Conservation (phyloP, 1,140 invertebrate genomes). For the Drosophila jambulina region DNA sequence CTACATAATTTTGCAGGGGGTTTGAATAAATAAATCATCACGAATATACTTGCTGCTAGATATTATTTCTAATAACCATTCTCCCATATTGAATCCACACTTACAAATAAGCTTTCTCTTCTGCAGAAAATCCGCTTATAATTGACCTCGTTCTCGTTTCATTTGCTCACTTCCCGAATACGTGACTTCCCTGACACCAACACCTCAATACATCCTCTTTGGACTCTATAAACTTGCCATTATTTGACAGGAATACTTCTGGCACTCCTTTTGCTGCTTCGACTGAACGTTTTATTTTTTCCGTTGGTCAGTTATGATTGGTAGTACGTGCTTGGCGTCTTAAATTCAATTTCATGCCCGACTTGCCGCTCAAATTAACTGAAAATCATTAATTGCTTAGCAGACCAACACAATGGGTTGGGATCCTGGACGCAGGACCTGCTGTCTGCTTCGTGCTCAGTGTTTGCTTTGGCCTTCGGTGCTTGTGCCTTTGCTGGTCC, state of each 20-base stretch:
- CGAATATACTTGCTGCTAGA: too few relatives aligned
- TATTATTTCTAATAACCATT: not conserved
- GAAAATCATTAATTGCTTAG: constrained; percentile 58
- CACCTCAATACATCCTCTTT: constrained; percentile 20
- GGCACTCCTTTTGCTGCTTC: not conserved
- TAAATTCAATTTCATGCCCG: constrained; percentile 53
- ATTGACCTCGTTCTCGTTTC: constrained; percentile 20
- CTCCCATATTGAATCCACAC: not conserved
- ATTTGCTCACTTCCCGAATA: constrained; percentile 47
- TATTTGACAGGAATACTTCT: constrained; percentile 38
- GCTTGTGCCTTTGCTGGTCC: not conserved
- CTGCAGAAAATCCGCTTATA: not conserved
- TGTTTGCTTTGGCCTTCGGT: constrained; percentile 36
- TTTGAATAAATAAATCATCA: too few relatives aligned
- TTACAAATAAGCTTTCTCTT: not conserved
- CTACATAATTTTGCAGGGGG: too few relatives aligned
- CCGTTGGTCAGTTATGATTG: constrained; percentile 44
- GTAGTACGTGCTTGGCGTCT: constrained; percentile 35
- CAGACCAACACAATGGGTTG: constrained; percentile 24
- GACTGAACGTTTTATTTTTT: constrained; percentile 9
- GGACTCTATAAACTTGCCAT: constrained; percentile 27
- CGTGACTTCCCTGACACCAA: constrained; percentile 32
- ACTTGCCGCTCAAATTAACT: constrained; percentile 55
- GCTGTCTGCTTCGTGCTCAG: constrained; percentile 3
- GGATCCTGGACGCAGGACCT: constrained; percentile 2